phyloP scores from a whole-genome alignment of 2,888 invertebrate species.

The Watsonalla cultraria region DNA sequence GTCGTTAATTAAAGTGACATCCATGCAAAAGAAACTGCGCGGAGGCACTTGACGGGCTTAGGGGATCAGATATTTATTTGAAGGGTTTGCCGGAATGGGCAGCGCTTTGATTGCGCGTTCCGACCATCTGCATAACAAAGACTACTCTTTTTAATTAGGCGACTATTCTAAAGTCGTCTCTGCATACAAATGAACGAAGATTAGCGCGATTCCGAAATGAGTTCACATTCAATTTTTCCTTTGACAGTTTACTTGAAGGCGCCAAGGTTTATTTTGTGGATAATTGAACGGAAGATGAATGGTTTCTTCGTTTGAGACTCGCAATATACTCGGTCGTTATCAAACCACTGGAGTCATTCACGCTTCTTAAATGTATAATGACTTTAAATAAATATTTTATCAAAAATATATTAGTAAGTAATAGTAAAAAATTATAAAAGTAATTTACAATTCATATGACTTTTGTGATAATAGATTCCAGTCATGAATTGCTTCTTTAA shows the following conservation, averaged over 20 bases:
- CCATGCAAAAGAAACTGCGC: slow-evolving; percentile 26
- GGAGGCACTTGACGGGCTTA: slow-evolving; percentile 21
- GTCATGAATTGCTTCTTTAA: too few relatives aligned
- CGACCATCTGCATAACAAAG: slow-evolving; percentile 65
- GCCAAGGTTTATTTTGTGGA: slow-evolving; percentile 37
- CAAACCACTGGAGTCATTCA: background rate
- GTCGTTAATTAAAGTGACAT: slow-evolving; percentile 33
- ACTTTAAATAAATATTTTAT: background rate
- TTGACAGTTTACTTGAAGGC: slow-evolving; percentile 37
- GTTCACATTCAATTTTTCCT: slow-evolving; percentile 42
- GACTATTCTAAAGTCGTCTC: slow-evolving; percentile 51
- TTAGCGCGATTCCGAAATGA: slow-evolving; percentile 40
- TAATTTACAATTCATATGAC: too few relatives aligned
- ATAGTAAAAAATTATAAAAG: too few relatives aligned
- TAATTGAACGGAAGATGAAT: slow-evolving; percentile 30
- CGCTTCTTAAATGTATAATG: background rate
- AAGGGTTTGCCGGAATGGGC: slow-evolving; percentile 41
- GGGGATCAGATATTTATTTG: slow-evolving; percentile 44
- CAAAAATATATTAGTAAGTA: background rate
- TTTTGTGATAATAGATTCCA: too few relatives aligned
- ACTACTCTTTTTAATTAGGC: slow-evolving; percentile 65
- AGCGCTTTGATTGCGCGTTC: slow-evolving; percentile 45
- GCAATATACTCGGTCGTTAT: background rate
- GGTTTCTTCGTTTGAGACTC: background rate
- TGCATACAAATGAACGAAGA: slow-evolving; percentile 62